Evolutionary conservation across 2,113 vertebrate species (phyloP), one percentile per base, ranked within the genome.

Genomic region (Ailuropoda melanoleuca): DNA sequence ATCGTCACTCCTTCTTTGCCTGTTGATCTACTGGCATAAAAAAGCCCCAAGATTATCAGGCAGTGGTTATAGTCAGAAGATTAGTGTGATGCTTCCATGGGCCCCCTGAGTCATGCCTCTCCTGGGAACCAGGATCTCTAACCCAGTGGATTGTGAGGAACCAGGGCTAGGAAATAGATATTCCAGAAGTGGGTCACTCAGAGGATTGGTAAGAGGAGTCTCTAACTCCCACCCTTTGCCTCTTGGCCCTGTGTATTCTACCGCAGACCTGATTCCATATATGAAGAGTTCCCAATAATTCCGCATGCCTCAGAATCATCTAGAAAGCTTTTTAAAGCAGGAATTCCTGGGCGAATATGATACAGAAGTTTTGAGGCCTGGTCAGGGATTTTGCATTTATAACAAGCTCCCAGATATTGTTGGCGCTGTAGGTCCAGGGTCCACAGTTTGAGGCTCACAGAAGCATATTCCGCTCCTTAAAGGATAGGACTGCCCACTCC

Each of bases 251-350:
- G 4, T 7, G 14, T 11, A 2, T 46, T 50, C 14, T 13, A 39
- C 4, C 31, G 50, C 0, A 1, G n/a, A 37, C 9, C 39, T 60
- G 29, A 21, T 18, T 3, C 19, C 6, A 2, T 24, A 31, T 5
- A 17, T 2, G 1, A 48, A 60, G 5, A 14, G 9, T 48, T 58
- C 31, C 11, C 3, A 9, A 5, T 53, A 43, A 34, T 7, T 55
- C 39, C 8, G 39, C 6, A 6, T 1, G 5, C 4, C 6, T 50
- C 4, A 7, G n/a, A 48, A 72, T 48, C 43, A 31, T 17, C 43
- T 56, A 46, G 50, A 53, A 26, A 60, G 14, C 26, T 43, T 66
- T 9, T 10, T 34, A n/a, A 18, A 21, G 55, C 21, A 50, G 0
- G 6, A 26, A 37, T 70, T 77, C 53, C 78, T 18, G 29, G 0